Evolutionary conservation across 2,888 invertebrate genomes (phyloP).

Genomic region (Nomada fucata): DNA sequence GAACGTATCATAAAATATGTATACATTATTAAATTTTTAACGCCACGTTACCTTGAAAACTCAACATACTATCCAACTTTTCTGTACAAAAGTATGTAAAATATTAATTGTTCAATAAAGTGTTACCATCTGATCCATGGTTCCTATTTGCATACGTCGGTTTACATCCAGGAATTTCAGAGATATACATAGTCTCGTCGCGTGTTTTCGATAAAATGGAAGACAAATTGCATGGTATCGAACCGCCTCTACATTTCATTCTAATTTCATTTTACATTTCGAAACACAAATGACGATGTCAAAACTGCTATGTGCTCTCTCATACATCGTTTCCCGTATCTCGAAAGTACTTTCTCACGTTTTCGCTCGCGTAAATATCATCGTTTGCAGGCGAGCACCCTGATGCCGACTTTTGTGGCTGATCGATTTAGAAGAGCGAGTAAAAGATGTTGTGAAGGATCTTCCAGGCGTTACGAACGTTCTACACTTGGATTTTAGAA

Average conservation of each 20-base stretch:
- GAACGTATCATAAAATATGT: not conserved
- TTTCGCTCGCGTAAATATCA: not conserved
- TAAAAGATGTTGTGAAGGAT: too few species aligned
- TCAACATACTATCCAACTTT: not conserved
- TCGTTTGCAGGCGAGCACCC: not conserved
- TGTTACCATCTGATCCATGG: not conserved
- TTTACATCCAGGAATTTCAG: not conserved
- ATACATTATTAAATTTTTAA: not conserved
- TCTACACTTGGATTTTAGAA: too few species aligned
- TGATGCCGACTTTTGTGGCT: not conserved
- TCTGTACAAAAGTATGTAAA: not conserved
- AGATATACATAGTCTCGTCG: constrained; percentile 4
- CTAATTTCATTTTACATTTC: not conserved
- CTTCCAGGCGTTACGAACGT: too few species aligned
- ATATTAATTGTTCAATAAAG: not conserved
- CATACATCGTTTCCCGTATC: not conserved
- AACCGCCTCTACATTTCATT: not conserved
- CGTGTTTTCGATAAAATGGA: constrained; percentile 7
- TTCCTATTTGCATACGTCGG: not conserved
- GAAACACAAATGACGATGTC: not conserved
- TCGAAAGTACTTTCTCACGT: not conserved
- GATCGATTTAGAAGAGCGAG: too few species aligned
- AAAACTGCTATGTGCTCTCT: not conserved
- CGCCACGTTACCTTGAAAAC: not conserved
- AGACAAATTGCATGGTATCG: not conserved